These are phyloP conservation scores for Beris morrisii DNA, from an alignment of 2,888 invertebrate genomes.

Conservation along the genomic window DNA sequence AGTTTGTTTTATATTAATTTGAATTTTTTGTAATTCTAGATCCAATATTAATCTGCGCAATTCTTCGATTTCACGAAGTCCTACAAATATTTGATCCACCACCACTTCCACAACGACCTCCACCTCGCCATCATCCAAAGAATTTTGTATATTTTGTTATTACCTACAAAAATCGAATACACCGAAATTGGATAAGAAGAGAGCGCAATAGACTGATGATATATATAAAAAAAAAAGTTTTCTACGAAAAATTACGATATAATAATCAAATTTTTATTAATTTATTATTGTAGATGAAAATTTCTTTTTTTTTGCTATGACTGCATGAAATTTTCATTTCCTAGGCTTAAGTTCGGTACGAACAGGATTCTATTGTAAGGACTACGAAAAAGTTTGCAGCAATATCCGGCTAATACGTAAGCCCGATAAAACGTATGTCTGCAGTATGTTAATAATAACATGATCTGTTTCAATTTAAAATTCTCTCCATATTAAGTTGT, in stretches of 20 bases:
- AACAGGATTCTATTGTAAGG: too few species aligned
- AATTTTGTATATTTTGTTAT: constrained; percentile 31
- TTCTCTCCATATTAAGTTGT: too few species aligned
- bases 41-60: constrained; percentile 52
- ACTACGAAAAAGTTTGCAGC: too few species aligned
- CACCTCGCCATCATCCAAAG: constrained; percentile 15
- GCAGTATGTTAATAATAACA: too few species aligned
- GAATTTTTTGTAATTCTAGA: constrained; percentile 42
- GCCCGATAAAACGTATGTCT: too few species aligned
- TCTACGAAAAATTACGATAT: constrained; percentile 18
- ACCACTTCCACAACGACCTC: constrained; percentile 2
- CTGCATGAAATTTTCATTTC: too few species aligned
- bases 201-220: constrained; percentile 26
- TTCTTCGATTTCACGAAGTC: constrained; percentile 53
- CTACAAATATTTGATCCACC: constrained; percentile 54
- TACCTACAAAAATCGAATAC: constrained; percentile 24
- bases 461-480: too few species aligned
- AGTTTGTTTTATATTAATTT: constrained; percentile 6
- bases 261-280: too few species aligned
- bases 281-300: too few species aligned
- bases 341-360: too few species aligned
- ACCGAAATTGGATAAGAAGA: constrained; percentile 13
- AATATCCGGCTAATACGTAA: too few species aligned
- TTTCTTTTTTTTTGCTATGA: too few species aligned
- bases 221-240: constrained; percentile 12